These are phyloP conservation scores for Gallinago media DNA, from an alignment of 2,113 vertebrate species.

Conservation along the genomic window DNA sequence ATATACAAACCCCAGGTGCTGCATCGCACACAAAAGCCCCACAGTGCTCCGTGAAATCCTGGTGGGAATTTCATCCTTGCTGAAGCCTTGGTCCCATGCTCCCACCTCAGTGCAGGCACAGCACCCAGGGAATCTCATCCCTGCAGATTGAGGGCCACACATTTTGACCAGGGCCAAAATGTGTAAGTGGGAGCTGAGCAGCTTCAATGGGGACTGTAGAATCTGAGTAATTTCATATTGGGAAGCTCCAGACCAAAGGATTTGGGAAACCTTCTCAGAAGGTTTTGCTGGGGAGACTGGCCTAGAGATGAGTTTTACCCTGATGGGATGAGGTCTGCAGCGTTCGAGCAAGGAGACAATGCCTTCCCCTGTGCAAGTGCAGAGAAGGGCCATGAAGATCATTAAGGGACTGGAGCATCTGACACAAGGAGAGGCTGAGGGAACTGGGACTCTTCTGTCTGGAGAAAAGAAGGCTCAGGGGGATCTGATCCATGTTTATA, in stretches of 20 bases:
- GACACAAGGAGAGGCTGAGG: background rate
- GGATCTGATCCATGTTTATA: background rate
- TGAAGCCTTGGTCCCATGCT: background rate
- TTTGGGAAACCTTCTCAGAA: background rate
- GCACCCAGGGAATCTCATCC: background rate
- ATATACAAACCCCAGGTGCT: background rate
- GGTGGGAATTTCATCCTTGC: background rate
- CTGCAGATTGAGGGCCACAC: accelerated
- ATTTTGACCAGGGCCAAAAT: background rate
- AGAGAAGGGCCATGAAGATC: background rate
- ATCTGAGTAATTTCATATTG: background rate
- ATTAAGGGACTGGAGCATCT: background rate
- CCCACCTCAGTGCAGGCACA: background rate
- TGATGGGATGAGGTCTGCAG: background rate
- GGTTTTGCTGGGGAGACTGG: background rate
- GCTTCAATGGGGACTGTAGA: background rate
- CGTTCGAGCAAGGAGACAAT: background rate
- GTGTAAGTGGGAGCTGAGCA: background rate
- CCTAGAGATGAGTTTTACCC: background rate
- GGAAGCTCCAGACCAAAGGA: background rate
- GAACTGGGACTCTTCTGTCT: background rate
- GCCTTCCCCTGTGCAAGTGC: background rate
- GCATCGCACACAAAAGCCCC: accelerated
- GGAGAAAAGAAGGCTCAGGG: background rate
- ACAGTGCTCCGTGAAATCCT: background rate